phyloP scores from a whole-genome alignment of 2,113 vertebrate genomes.

The Podilymbus podiceps region DNA sequence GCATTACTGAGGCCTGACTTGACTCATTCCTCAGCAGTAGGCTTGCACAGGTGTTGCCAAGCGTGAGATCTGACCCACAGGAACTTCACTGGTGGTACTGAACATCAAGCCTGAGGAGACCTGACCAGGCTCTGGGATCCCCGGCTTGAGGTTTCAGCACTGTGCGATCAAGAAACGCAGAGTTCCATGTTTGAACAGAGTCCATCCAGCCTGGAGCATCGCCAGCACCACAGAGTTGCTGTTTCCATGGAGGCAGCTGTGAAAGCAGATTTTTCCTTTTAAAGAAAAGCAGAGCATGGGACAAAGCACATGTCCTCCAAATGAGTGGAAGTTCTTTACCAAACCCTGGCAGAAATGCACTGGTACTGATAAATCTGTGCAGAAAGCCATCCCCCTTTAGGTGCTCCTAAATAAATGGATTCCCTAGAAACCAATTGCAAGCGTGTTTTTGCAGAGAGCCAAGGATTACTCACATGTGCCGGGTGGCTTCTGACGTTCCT shows the following conservation, averaged over 20 bases:
- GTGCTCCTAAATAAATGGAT: not conserved
- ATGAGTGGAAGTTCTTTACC: not conserved
- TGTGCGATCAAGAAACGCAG: not conserved
- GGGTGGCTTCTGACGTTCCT: not conserved
- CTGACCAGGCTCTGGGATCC: not conserved
- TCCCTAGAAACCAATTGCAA: not conserved
- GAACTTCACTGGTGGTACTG: not conserved
- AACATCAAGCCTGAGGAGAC: not conserved
- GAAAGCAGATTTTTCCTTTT: constrained; percentile 12
- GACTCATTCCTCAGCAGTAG: not conserved
- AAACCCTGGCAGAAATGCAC: not conserved
- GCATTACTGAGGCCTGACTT: not conserved
- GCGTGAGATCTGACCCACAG: not conserved
- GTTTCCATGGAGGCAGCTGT: constrained; percentile 55
- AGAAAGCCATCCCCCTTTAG: not conserved
- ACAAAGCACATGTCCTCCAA: not conserved
- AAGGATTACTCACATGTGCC: not conserved
- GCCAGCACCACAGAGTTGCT: not conserved
- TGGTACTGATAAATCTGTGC: not conserved
- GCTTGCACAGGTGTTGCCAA: not conserved
- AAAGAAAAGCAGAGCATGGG: not conserved
- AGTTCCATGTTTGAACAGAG: not conserved
- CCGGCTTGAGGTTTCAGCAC: not conserved
- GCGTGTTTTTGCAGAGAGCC: not conserved
- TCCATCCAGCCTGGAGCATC: not conserved